Percentiles rank a stretch among this genome's conserved stretches.
phyloP scores from a whole-genome alignment of 53 echinoderm and acorn worm genomes.

The Paracentrotus lividus region DNA sequence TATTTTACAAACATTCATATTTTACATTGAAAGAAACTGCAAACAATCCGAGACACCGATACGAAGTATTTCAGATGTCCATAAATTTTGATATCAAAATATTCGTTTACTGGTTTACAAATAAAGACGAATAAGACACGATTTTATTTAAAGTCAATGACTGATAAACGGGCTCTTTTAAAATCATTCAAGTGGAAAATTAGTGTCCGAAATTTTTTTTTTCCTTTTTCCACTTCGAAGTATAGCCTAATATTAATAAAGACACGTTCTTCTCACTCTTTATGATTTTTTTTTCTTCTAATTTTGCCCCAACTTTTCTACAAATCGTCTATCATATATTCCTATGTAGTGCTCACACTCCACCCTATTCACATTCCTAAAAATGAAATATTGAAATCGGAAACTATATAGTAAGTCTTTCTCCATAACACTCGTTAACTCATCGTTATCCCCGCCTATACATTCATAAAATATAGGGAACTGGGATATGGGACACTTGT shows the following conservation, averaged over 20 bases:
- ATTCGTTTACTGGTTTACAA: neutral
- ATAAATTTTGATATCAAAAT: neutral
- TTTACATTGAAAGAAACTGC: neutral
- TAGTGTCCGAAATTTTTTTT: neutral
- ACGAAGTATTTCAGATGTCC: neutral
- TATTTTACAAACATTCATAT: too few relatives aligned
- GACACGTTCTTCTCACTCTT: neutral
- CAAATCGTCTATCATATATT: too few relatives aligned
- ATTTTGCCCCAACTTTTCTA: neutral
- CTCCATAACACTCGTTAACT: neutral
- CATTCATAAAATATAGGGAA: neutral
- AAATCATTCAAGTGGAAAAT: slow-evolving; percentile 11
- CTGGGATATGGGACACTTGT: neutral
- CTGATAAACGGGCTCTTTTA: neutral
- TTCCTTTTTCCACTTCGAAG: neutral
- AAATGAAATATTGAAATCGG: neutral
- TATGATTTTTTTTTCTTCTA: neutral
- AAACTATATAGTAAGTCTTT: neutral
- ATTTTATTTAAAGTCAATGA: neutral
- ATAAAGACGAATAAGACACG: neutral
- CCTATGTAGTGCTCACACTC: neutral
- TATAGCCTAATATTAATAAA: neutral
- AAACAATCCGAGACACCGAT: neutral
- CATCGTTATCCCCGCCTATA: neutral
- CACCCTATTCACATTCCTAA: neutral